Evolutionary conservation across 1,140 invertebrate genomes (phyloP), one percentile per base, ranked within the genome.

Genomic region (Drosophila baimaii): DNA sequence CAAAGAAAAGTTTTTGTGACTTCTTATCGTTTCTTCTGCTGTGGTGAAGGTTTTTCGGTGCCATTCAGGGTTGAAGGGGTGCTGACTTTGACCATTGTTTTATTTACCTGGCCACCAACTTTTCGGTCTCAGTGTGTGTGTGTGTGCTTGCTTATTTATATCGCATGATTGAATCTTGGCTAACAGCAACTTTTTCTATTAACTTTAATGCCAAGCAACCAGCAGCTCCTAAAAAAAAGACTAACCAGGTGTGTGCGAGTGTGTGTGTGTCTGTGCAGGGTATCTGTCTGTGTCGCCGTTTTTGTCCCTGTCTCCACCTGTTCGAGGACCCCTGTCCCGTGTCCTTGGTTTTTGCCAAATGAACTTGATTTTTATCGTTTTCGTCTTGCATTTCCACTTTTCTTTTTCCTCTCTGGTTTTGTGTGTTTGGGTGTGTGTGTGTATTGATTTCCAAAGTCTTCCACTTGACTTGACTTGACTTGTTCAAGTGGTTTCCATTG

Each of bases 111-210:
- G 51, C 69, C 61, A 58, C 47, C 54, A 65, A 70, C 51, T 69
- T 77, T 62, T 37, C 9, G 54, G n/a, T 49, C 54, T 55, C 37
- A 43, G 39, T 69, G 54, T 69, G 49, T 78, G 49, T 72, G 51
- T 49, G 74, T 77, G 43, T 75, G 69, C 69, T 77, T 79, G 82
- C 71, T 88, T 86, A 77, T 83, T 86, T 89, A 89, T 89, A 89
- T 89, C 84, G 81, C 84, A 89, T 89, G 84, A 89, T 89, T 89
- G 84, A 89, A 89, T 89, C 84, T 89, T 89, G 84, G 80, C 84
- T 85, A 89, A 88, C 83, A 89, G 84, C 66, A 89, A 89, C 85
- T 89, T 89, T 89, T 89, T 89, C 84, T 89, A 89, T 89, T 89
- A 89, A 89, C 84, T 89, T 89, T 89, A 89, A 89, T 89, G 80